Base-by-base conservation (phyloP, 2,113 vertebrate genomes). In the Rafetus swinhoei region DNA sequence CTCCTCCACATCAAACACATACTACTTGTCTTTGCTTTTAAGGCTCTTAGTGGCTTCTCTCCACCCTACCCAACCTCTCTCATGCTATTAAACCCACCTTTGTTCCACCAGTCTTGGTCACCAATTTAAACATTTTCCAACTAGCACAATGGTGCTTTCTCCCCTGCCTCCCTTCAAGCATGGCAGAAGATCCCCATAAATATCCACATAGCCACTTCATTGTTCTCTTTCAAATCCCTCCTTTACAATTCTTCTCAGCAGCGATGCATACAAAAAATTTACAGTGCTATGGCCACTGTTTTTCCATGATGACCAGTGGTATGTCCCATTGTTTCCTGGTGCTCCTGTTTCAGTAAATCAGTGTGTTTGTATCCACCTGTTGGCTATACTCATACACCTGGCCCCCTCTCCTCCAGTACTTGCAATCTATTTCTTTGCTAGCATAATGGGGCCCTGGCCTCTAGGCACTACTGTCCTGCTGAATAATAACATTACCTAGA, bases 141-240 rank as follows among this genome's bases (percentile, higher is more conserved):
- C 93, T 93, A 89, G 62, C 55, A 62, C 22, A 11, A 7, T 6
- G 50, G 6, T 86, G 52, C n/a, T 85, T 84, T 84, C 83, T 90
- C n/a, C 18, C 16, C 77, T 35, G 11, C 7, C 53, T 10, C 74
- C 1, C 2, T 8, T 86, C 35, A 16, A 32, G 21, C 22, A 86
- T 55, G 86, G 93, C 81, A 83, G 59, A 85, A 82, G 1, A 2
- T 56, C 54, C 91, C 92, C 69, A 22, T 54, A n/a, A 39, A 7
- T 74, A 24, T 14, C 35, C 86, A 81, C 19, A 84, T n/a, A 90
- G 72, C 50, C 29, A 77, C 57, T 87, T 87, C 2, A 10, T 52
- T 86, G 10, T 88, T 27, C 82, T 81, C 29, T 2, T 82, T 91
- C 52, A 50, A 19, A 16, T 18, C 91, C 1, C 1, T 77, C 5